Evolutionary conservation across 2,888 invertebrate genomes (phyloP), one percentile per base, ranked within the genome.

Genomic region (Anorthoa munda): DNA sequence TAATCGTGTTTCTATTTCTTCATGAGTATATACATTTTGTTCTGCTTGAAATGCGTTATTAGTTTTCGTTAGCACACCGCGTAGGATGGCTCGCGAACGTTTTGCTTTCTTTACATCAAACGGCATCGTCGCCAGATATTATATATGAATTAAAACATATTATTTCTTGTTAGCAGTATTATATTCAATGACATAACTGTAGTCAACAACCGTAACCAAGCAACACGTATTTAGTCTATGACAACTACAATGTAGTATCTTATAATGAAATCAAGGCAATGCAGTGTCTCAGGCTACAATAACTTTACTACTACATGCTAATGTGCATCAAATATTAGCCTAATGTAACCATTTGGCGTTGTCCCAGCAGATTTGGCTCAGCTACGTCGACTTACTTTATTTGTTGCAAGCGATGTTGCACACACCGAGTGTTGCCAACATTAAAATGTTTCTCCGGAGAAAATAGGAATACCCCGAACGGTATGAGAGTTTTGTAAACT

Each of bases 321-420:
- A 83, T 87, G 83, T 86, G 89, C 89, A 90, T 93, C 91, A 92
- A 89, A 92, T 92, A 92, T 92, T 92, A 92, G 88, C 87, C 77
- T 91, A 91, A 92, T 92, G 88, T 81, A 82, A 86, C 90, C 88
- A 91, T 93, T 93, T 93, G 93, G 93, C 92, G 58, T 61, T 63
- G 69, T 77, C 86, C 92, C 93, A 93, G 86, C 82, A 81, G 84
- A 87, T 90, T 90, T 90, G 90, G 91, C 88, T 85, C 87, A 79
- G 86, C 86, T 84, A 85, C 81, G 83, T 84, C 48, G 71, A 68
- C 74, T 75, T 83, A 83, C 78, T 89, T 87, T 90, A 88, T 84
- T 88, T 85, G 86, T 75, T 82, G 79, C 78, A 58, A 66, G 71
- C 77, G 51, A 75, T 81, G 81, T 81, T 81, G 74, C 84, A 79